Evolutionary conservation across 2,888 invertebrate species (phyloP).

Genomic region (Melanchra persicariae): DNA sequence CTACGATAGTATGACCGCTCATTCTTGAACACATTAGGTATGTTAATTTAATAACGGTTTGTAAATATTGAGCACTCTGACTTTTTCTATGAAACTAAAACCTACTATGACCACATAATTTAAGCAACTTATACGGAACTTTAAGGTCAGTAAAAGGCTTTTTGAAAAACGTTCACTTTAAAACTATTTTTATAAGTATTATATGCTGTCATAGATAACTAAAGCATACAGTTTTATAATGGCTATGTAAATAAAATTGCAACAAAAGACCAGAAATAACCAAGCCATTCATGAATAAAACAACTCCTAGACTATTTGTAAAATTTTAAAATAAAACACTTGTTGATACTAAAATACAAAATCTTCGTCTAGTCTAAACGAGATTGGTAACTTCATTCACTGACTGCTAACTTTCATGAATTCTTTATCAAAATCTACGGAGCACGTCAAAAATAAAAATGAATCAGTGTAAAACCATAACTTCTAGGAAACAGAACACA

Average conservation of each 20-base stretch:
- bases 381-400: constrained; percentile 20
- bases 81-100: no score
- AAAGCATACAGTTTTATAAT: background rate
- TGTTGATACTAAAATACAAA: constrained; percentile 28
- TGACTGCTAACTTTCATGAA: constrained; percentile 32
- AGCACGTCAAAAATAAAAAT: constrained; percentile 39
- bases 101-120: no score
- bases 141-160: no score
- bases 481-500: constrained; percentile 28
- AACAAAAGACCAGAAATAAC: background rate
- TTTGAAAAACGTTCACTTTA: no score
- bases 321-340: constrained; percentile 24
- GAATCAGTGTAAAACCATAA: constrained; percentile 31
- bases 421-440: constrained; percentile 28
- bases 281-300: background rate
- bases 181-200: no score
- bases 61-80: no score
- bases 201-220: no score
- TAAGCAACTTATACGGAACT: no score
- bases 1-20: no score
- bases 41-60: no score
- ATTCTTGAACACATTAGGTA: no score
- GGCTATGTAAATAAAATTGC: background rate
- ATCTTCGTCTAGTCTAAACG: background rate
- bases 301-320: background rate